phyloP scores from a whole-genome alignment of 2,888 invertebrate genomes.

The Bimastos eiseni region DNA sequence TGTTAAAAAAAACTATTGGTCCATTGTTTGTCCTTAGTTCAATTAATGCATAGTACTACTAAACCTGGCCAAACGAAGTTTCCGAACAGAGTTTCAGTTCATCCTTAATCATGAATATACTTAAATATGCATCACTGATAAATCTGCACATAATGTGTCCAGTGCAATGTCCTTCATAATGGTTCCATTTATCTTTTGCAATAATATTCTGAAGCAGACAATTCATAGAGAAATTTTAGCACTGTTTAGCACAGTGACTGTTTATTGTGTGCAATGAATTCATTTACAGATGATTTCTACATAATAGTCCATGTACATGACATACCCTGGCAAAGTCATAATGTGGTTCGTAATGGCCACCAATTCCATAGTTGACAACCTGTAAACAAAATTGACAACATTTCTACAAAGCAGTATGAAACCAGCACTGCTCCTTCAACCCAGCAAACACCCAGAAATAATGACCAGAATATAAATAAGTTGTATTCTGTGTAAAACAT shows the following conservation, averaged over 20 bases:
- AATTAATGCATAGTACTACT: too few relatives aligned
- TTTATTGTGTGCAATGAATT: neutral
- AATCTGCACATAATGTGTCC: neutral
- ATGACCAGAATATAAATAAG: neutral
- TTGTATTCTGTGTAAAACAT: neutral
- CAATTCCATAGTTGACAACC: conserved; percentile 45
- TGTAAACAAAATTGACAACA: conserved; percentile 19
- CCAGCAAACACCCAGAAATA: neutral
- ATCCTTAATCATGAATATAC: too few relatives aligned
- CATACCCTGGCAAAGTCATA: conserved; percentile 43
- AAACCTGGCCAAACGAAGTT: too few relatives aligned
- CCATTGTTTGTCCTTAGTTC: too few relatives aligned
- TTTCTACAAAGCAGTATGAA: neutral
- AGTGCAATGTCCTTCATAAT: neutral
- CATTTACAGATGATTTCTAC: neutral
- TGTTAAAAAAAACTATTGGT: too few relatives aligned
- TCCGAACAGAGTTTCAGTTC: too few relatives aligned
- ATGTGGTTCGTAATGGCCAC: conserved; percentile 45
- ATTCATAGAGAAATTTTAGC: neutral
- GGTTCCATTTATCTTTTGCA: neutral
- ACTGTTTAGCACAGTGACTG: neutral
- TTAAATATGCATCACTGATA: neutral
- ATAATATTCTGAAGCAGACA: neutral
- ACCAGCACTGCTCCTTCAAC: neutral
- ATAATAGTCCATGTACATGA: neutral